phyloP scores from a whole-genome alignment of 2,113 vertebrate genomes.

The Formicarius rufipectus region DNA sequence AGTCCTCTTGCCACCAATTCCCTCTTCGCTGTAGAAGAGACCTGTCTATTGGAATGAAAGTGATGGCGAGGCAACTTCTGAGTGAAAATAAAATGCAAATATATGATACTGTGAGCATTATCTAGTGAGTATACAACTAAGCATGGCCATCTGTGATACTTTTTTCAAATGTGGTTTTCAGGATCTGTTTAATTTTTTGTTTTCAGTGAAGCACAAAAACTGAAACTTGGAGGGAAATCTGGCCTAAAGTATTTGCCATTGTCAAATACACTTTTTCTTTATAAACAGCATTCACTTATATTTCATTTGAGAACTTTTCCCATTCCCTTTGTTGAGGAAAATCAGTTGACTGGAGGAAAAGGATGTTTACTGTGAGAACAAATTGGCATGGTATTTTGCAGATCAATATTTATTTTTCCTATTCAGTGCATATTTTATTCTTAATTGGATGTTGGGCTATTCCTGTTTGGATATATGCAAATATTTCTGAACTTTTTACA shows the following conservation, averaged over 20 bases:
- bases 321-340: not conserved
- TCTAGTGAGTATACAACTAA: constrained; percentile 55
- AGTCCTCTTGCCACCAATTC: not conserved
- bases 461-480: constrained; percentile 14
- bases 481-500: constrained; percentile 39
- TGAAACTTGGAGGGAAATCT: constrained; percentile 31
- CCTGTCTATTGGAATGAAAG: not conserved
- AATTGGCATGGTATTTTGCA: not conserved
- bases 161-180: constrained; percentile 49
- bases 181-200: constrained; percentile 39
- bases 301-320: not conserved
- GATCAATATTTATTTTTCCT: constrained; percentile 37
- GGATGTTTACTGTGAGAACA: not conserved
- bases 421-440: constrained; percentile 8
- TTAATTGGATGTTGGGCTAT: not conserved
- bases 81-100: constrained; percentile 64
- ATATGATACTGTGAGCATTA: constrained; percentile 29
- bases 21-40: not conserved
- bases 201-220: constrained; percentile 32
- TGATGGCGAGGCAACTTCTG: not conserved
- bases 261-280: not conserved
- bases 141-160: constrained; percentile 47
- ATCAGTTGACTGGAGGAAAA: not conserved
- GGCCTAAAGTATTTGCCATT: not conserved
- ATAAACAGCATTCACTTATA: not conserved